Evolutionary conservation across 2,888 invertebrate genomes (phyloP), one percentile per base, ranked within the genome.

Genomic region (Phorcus lineatus): DNA sequence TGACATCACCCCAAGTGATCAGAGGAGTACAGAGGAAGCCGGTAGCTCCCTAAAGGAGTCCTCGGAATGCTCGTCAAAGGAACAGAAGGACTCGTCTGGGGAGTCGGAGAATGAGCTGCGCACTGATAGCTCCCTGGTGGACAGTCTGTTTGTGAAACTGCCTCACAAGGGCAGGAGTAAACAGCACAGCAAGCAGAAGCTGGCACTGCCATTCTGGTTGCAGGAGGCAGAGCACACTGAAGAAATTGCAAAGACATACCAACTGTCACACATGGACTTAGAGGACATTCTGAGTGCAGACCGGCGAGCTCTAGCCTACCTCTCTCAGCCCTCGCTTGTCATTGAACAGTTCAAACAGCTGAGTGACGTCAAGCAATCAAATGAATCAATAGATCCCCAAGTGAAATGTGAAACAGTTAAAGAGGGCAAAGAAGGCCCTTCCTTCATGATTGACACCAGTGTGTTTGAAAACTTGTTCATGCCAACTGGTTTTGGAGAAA

Each of bases 161-260:
- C 76, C 83, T 9, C 74, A 85, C 19, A 84, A 83, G 83, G 85
- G 93, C 92, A 47, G 47, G 47, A 11, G 47, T 13, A 47, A 47
- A 1, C 47, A 47, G 13, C 47, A 47, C 1, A 81, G 83, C 92
- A 55, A 92, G 91, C 75, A 77, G 82, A 87, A 79, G 90, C 92
- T 79, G 90, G 90, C 87, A 40, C 84, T 80, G 74, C 95, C 96
- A 0, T 95, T 95, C 0, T 96, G 96, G 96, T 91, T 95, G 89
- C 95, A 96, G 83, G 94, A 95, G 77, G 95, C 96, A 0, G 93
- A 94, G 54, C 93, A 95, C n/a, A 95, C 95, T 0, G 94, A 95
- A 0, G 95, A 96, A 76, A 91, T 96, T 16, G 94, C 95, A n/a
- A 96, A 95, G 91, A 95, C 95, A 81, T 96, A 96, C 88, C 95